phyloP scores from a whole-genome alignment of 1,140 invertebrate species.

The Glomeris maerens region DNA sequence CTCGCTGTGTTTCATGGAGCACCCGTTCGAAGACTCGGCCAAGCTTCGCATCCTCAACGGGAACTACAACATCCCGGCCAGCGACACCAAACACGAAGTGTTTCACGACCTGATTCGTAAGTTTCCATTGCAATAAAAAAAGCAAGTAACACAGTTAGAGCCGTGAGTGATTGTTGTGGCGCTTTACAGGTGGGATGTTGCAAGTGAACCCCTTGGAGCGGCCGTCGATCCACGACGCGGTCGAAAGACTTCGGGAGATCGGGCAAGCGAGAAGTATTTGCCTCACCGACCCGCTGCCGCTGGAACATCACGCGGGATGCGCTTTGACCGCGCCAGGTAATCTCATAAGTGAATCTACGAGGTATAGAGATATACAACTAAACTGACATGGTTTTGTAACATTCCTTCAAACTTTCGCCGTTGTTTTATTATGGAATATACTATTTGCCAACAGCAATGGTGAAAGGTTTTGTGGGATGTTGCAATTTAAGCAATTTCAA shows the following conservation, averaged over 20 bases:
- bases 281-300: constrained; percentile 51
- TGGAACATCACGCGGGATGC: no score
- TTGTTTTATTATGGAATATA: no score
- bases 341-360: no score
- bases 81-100: constrained; percentile 61
- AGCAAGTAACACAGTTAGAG: background rate
- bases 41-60: constrained; percentile 93
- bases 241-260: constrained; percentile 73
- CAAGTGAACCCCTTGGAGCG: constrained; percentile 59
- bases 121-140: constrained; percentile 23
- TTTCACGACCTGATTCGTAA: constrained; percentile 83
- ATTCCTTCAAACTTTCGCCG: no score
- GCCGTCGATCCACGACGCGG: constrained; percentile 54
- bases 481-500: no score
- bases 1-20: constrained; percentile 76
- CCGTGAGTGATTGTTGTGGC: background rate
- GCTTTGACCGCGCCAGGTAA: no score
- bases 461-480: no score
- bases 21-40: constrained; percentile 94
- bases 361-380: no score
- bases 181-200: constrained; percentile 55
- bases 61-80: constrained; percentile 72
- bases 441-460: no score
- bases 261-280: constrained; percentile 66
- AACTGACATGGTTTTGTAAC: no score